Evolutionary conservation across 1,140 invertebrate species (phyloP).

Genomic region (Dendrolimus kikuchii): DNA sequence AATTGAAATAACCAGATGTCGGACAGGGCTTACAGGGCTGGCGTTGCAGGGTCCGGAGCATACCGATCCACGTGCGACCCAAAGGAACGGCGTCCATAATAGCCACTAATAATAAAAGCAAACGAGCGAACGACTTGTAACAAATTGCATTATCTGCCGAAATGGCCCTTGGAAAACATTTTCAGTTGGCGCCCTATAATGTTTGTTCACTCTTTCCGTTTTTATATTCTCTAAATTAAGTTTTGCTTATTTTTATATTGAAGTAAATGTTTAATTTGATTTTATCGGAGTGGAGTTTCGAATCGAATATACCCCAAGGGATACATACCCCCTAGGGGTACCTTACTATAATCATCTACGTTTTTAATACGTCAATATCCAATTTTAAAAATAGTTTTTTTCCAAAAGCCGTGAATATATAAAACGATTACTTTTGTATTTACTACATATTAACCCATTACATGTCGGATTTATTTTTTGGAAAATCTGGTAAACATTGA

Average conservation of each 20-base stretch:
- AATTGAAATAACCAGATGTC: constrained; percentile 36
- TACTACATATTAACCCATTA: no score
- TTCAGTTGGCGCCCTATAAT: constrained; percentile 16
- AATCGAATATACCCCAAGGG: no score
- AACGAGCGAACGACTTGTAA: constrained; percentile 44
- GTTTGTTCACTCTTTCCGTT: constrained; percentile 19
- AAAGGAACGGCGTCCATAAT: constrained; percentile 24
- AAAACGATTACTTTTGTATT: no score
- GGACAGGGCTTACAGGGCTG: constrained; percentile 6
- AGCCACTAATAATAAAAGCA: constrained; percentile 46
- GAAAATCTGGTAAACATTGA: background rate
- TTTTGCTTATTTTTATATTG: constrained; percentile 3
- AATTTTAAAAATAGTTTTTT: no score
- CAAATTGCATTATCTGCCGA: constrained; percentile 47
- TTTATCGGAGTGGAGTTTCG: no score
- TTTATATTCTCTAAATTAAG: constrained; percentile 21
- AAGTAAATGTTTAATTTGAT: no score
- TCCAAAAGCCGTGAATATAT: no score
- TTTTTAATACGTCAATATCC: no score
- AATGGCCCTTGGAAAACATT: constrained; percentile 33
- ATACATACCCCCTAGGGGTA: no score
- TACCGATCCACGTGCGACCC: constrained; percentile 21
- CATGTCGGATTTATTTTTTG: no score
- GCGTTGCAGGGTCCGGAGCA: constrained; percentile 18
- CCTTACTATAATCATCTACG: no score